phyloP scores from a whole-genome alignment of 2,797 vertebrate species.

The Orientallactaga sibirica region DNA sequence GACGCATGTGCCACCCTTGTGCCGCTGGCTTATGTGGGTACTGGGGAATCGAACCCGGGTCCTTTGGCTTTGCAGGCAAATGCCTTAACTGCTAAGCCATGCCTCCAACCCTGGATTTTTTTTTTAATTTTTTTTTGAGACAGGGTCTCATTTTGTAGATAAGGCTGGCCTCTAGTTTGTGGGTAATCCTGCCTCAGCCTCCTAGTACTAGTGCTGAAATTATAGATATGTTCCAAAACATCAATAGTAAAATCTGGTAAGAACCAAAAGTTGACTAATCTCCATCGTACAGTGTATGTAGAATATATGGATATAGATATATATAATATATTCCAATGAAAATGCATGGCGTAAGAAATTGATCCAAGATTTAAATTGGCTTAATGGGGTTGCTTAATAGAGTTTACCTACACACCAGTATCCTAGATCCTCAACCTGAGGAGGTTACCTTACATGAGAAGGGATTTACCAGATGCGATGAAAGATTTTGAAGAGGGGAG shows the following conservation, averaged over 20 bases:
- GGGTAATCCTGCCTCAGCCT: background rate
- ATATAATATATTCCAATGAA: background rate
- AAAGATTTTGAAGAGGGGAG: background rate
- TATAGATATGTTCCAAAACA: background rate
- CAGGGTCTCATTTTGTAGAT: background rate
- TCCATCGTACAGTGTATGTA: background rate
- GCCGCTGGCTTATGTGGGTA: too few species aligned
- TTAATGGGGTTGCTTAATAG: conserved; percentile 27
- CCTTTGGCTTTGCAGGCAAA: too few species aligned
- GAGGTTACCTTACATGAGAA: background rate
- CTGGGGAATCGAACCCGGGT: too few species aligned
- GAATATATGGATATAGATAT: background rate
- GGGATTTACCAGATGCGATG: background rate
- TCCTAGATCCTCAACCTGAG: background rate
- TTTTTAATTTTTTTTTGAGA: background rate
- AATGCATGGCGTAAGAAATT: background rate
- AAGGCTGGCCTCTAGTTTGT: background rate
- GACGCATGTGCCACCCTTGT: too few species aligned
- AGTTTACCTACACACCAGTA: background rate
- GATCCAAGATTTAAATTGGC: conserved; percentile 13
- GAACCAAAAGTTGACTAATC: conserved; percentile 18
- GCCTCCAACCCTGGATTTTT: too few species aligned
- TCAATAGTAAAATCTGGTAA: background rate
- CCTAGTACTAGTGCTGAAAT: background rate
- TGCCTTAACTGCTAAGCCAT: too few species aligned